phyloP scores from a whole-genome alignment of 2,888 invertebrate species.

The Drosophila kambysellisi region DNA sequence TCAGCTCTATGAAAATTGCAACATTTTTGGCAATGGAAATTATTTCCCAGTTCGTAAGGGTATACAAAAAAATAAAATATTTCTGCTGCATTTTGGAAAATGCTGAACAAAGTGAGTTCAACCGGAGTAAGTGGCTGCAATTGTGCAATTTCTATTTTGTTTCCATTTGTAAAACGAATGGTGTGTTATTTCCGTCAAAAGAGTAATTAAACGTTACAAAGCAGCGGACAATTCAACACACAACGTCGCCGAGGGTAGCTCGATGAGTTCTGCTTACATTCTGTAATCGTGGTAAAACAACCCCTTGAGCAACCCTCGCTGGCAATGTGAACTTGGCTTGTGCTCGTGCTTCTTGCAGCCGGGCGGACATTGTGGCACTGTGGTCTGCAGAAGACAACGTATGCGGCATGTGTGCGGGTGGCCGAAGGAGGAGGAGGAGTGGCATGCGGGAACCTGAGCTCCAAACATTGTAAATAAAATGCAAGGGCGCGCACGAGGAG shows the following conservation, averaged over 20 bases:
- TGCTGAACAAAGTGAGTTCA: conserved; percentile 8
- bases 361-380: conserved; percentile 48
- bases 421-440: conserved; percentile 9
- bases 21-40: not conserved
- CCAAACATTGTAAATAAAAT: conserved; percentile 77
- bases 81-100: conserved; percentile 39
- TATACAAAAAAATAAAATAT: not conserved
- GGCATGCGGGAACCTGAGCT: conserved; percentile 52
- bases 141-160: conserved; percentile 58
- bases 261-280: not conserved
- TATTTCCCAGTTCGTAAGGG: not conserved
- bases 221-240: conserved; percentile 70
- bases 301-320: conserved; percentile 15
- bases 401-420: conserved; percentile 8
- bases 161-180: conserved; percentile 62
- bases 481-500: conserved; percentile 15
- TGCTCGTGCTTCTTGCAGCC: conserved; percentile 49
- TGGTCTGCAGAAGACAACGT: conserved; percentile 47
- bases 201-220: conserved; percentile 78
- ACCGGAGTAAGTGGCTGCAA: conserved; percentile 26
- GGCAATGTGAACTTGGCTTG: conserved; percentile 36
- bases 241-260: conserved; percentile 43
- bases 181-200: conserved; percentile 80
- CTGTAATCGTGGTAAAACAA: not conserved
- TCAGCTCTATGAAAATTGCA: not conserved